phyloP scores from a whole-genome alignment of 2,888 invertebrate genomes.

The Lacanobia wlatinum region DNA sequence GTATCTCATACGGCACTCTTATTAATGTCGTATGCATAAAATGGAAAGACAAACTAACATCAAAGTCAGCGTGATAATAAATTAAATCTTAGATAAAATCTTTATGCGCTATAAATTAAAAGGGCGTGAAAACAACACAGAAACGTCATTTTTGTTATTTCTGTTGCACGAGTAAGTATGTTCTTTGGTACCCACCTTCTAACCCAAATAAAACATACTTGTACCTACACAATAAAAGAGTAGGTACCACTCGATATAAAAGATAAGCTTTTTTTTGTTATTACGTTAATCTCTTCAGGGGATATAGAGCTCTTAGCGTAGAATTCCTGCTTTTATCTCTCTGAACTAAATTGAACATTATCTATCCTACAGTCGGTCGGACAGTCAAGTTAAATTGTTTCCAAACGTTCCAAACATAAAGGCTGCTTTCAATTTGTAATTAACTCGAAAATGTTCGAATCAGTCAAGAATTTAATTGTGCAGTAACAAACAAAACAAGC shows the following conservation, averaged over 20 bases:
- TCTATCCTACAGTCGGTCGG: slow-evolving; percentile 23
- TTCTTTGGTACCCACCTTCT: slow-evolving; percentile 4
- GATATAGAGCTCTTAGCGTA: slow-evolving; percentile 35
- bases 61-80: slow-evolving; percentile 63
- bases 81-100: slow-evolving; percentile 65
- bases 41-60: slow-evolving; percentile 47
- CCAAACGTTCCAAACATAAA: slow-evolving; percentile 29
- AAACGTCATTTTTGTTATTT: slow-evolving; percentile 40
- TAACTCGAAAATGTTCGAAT: slow-evolving; percentile 14
- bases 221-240: not conserved
- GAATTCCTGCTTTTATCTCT: slow-evolving; percentile 37
- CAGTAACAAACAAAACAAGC: not conserved
- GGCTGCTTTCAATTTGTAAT: slow-evolving; percentile 29
- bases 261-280: slow-evolving; percentile 34
- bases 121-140: slow-evolving; percentile 59
- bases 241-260: slow-evolving; percentile 3
- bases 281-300: slow-evolving; percentile 30
- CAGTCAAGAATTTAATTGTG: not conserved
- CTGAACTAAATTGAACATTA: slow-evolving; percentile 41
- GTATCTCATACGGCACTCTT: slow-evolving; percentile 10
- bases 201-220: slow-evolving; percentile 33
- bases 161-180: not conserved
- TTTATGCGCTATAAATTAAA: slow-evolving; percentile 62
- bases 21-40: slow-evolving; percentile 29
- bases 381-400: slow-evolving; percentile 44